Percentiles rank a stretch among this genome's conserved stretches.
phyloP scores from a whole-genome alignment of 2,797 vertebrate species.

The Malurus splendens region DNA sequence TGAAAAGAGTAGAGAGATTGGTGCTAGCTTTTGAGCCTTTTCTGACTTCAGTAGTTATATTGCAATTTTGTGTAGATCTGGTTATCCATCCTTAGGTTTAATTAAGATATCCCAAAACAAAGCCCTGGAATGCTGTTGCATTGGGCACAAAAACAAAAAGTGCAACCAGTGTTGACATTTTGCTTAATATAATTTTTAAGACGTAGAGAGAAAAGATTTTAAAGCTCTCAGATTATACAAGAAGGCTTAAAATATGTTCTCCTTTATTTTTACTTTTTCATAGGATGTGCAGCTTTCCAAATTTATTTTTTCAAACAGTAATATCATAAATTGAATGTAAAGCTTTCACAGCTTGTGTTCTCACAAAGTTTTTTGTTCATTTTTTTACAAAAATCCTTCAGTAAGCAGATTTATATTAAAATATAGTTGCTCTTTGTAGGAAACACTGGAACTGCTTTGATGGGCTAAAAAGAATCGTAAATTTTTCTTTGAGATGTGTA shows the following conservation, averaged over 20 bases:
- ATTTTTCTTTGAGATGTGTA: conserved; percentile 20
- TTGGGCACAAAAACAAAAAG: conserved; percentile 56
- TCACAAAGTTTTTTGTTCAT: conserved; percentile 15
- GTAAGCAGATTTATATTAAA: conserved; percentile 31
- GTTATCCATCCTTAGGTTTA: conserved; percentile 55
- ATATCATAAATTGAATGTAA: conserved; percentile 28
- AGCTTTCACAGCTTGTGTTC: conserved; percentile 5
- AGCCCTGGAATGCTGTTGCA: conserved; percentile 60
- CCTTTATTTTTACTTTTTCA: not conserved
- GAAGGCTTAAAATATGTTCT: not conserved
- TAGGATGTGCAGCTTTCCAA: conserved; percentile 21
- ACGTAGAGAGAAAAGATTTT: conserved; percentile 20
- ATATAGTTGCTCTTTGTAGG: conserved; percentile 31
- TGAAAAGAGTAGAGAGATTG: conserved; percentile 14
- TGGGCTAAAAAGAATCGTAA: conserved; percentile 16
- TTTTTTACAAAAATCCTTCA: conserved; percentile 32
- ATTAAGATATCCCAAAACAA: conserved; percentile 69
- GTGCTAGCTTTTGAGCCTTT: conserved; percentile 46
- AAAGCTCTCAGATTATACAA: conserved; percentile 16
- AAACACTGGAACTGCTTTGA: conserved; percentile 16
- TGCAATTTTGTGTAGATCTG: conserved; percentile 49
- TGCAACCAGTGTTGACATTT: conserved; percentile 47
- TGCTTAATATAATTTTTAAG: conserved; percentile 29
- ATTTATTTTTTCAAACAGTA: conserved; percentile 24
- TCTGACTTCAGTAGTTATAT: conserved; percentile 41